Evolutionary conservation across 2,797 vertebrate genomes (phyloP), one percentile per base, ranked within the genome.

Genomic region (Heliangelus exortis): DNA sequence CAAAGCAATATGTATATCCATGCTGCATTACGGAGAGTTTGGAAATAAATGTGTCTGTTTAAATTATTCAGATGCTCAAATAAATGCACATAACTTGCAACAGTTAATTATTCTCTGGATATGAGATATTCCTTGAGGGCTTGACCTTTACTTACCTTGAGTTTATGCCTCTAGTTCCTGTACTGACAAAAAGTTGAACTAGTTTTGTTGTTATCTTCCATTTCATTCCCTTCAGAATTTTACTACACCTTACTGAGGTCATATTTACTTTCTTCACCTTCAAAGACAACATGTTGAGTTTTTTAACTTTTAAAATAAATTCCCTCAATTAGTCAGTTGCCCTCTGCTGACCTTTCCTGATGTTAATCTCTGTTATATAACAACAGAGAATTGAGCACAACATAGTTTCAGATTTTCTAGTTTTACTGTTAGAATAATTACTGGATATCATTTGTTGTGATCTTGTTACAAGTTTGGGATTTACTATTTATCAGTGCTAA

Each of bases 51-150:
- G 84, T 78, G 61, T 93, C 51, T 92, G 63, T 89, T 86, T 89
- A 93, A 93, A 71, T 92, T 12, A 71, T 79, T 94, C 48, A 87
- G 67, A 36, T 29, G 21, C 71, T 94, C 71, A 91, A 92, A 93
- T 87, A 93, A 90, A 94, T 89, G 90, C 71, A 74, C 91, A 77
- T 88, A 93, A 91, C 47, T 91, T 92, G 87, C 48, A 91, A 89
- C 48, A 54, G 18, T 77, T 88, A 79, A 77, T 45, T 93, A 1
- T 63, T 73, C 83, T 85, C 50, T 90, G 62, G 41, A 75, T 89
- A 67, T 31, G 67, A 87, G 74, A 76, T 86, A 69, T 4, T 91
- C 82, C 66, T 92, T 59, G 39, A 88, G 89, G 92, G 34, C 76
- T 73, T 91, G 75, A 95, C 80, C 67, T 68, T 95, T 92, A 55